phyloP scores from a whole-genome alignment of 2,888 invertebrate species.

The Cantharis rufa region DNA sequence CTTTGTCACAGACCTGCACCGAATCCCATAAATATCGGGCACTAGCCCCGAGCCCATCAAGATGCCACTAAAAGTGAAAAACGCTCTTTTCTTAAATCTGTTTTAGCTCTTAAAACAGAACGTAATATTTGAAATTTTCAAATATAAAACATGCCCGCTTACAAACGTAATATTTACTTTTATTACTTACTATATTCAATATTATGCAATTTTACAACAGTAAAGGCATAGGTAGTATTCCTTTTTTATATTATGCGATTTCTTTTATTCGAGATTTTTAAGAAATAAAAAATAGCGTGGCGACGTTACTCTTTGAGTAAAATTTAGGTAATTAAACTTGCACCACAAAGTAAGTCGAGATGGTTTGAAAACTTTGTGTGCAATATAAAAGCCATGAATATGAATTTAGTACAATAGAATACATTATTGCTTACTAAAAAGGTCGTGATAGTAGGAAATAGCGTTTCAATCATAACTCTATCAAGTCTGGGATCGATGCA shows the following conservation, averaged over 20 bases:
- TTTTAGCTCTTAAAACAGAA: slow-evolving; percentile 29
- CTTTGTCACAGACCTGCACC: slow-evolving; percentile 44
- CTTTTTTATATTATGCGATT: not conserved
- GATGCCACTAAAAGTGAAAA: slow-evolving; percentile 39
- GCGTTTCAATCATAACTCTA: slow-evolving; percentile 33
- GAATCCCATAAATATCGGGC: slow-evolving; percentile 45
- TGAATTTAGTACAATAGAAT: slow-evolving; percentile 26
- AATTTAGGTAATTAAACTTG: not conserved
- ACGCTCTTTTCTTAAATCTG: slow-evolving; percentile 34
- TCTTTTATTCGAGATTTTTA: not conserved
- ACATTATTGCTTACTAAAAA: slow-evolving; percentile 30
- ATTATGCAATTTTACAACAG: not conserved
- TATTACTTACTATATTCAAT: slow-evolving; percentile 7
- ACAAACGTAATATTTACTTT: not conserved
- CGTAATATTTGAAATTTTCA: slow-evolving; percentile 29
- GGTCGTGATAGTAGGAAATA: slow-evolving; percentile 27
- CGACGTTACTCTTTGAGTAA: not conserved
- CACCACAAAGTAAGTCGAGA: not conserved
- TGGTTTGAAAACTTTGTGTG: slow-evolving; percentile 23
- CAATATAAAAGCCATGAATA: slow-evolving; percentile 31
- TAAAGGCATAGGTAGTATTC: not conserved
- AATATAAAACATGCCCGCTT: slow-evolving; percentile 24
- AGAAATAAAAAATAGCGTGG: not conserved
- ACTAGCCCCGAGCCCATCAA: slow-evolving; percentile 40
- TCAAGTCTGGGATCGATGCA: slow-evolving; percentile 26